Conservation (phyloP, 2,888 invertebrate species). For the Drosophila anceps region DNA sequence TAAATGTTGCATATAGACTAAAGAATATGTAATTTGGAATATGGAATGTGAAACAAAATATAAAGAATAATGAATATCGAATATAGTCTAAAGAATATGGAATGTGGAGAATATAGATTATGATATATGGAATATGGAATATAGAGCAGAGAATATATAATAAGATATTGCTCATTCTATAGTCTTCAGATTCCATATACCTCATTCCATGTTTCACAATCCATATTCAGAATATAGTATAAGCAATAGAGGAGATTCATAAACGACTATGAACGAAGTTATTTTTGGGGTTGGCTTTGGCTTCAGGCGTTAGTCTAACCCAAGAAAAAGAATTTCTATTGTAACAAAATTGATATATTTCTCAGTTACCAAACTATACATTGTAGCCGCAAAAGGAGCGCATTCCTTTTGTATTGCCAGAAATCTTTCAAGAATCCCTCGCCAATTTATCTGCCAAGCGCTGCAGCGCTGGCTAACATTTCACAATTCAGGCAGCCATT, state of each 20-base stretch:
- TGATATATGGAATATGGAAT: background rate
- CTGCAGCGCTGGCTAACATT: background rate
- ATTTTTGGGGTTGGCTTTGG: no score
- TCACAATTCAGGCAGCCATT: background rate
- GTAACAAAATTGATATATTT: background rate
- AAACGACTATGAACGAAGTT: no score
- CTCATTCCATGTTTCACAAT: no score
- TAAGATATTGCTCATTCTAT: no score
- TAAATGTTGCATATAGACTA: background rate
- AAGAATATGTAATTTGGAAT: background rate
- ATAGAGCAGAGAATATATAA: no score
- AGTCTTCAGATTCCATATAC: no score
- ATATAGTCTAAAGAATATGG: background rate
- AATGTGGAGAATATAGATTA: background rate
- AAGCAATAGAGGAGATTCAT: no score
- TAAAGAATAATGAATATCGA: background rate
- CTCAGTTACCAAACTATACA: background rate
- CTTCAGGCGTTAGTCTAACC: no score
- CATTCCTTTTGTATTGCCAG: background rate
- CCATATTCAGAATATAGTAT: no score
- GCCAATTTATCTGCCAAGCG: background rate
- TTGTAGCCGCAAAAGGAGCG: no score
- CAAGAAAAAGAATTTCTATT: no score
- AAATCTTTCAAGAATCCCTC: background rate
- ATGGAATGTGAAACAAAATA: background rate